These are phyloP conservation scores for Arvicanthis niloticus DNA, from an alignment of 2,113 vertebrate genomes.

Conservation along the genomic window DNA sequence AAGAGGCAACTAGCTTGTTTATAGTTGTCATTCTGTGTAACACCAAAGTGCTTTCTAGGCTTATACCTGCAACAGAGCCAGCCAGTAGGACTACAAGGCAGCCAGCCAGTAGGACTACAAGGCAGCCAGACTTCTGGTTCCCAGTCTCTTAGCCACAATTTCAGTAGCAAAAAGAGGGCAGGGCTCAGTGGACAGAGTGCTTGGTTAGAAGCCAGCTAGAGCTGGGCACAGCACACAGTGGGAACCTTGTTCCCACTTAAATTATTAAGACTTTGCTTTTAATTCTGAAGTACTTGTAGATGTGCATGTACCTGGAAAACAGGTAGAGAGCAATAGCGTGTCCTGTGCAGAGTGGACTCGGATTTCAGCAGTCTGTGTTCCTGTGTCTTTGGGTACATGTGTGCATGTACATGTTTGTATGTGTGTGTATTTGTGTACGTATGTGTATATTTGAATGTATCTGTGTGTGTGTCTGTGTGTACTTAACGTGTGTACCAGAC, in stretches of 20 bases:
- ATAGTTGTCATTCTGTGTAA: background rate
- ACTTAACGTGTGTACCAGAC: accelerated
- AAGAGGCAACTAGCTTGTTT: background rate
- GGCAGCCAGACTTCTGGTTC: background rate
- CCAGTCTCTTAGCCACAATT: background rate
- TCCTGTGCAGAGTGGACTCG: background rate
- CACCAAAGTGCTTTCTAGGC: background rate
- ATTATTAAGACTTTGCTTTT: background rate
- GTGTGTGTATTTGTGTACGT: background rate
- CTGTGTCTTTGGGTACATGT: accelerated
- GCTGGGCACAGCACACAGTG: background rate
- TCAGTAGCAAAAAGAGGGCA: background rate
- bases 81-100: background rate
- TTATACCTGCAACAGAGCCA: background rate
- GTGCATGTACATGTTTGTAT: background rate
- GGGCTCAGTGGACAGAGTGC: background rate
- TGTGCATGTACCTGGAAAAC: no score
- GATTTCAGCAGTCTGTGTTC: accelerated
- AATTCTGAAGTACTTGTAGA: background rate
- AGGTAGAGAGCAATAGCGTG: background rate
- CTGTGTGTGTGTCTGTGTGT: background rate
- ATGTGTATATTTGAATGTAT: background rate
- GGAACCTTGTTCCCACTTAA: background rate
- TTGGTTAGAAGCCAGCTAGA: background rate
- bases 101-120: no score